These are phyloP conservation scores for Callithrix jacchus DNA, from an alignment of 2,113 vertebrate species.

Conservation along the genomic window DNA sequence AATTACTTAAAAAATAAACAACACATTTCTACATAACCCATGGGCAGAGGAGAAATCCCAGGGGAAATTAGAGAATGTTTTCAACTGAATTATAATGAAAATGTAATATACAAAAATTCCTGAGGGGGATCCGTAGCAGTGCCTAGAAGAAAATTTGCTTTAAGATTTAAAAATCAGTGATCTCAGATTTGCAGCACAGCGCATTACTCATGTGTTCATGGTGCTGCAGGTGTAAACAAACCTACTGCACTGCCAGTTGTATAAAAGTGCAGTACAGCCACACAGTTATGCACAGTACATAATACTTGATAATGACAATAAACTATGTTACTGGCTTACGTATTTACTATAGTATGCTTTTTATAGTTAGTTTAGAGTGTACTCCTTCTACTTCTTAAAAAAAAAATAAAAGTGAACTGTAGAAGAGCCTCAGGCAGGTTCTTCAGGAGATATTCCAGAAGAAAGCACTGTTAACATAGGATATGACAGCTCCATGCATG, in stretches of 20 bases:
- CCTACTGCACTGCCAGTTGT: background rate
- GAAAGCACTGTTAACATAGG: background rate
- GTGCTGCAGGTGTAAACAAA: background rate
- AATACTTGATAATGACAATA: background rate
- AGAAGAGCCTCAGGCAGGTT: background rate
- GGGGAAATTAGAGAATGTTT: background rate
- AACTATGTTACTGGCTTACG: background rate
- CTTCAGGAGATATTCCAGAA: background rate
- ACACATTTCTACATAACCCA: slow-evolving; percentile 3
- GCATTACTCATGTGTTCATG: background rate
- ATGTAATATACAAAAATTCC: background rate
- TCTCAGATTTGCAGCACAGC: background rate
- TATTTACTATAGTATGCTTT: background rate
- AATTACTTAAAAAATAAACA: slow-evolving; percentile 15
- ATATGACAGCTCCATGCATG: background rate
- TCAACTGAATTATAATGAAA: slow-evolving; percentile 1
- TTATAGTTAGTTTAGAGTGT: background rate
- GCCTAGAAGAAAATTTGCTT: background rate
- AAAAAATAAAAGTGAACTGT: background rate
- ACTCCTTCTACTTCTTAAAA: background rate
- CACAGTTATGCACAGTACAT: background rate
- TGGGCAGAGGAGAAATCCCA: background rate
- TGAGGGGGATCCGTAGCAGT: background rate
- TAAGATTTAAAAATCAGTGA: background rate
- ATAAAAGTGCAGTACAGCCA: background rate